phyloP scores from a whole-genome alignment of 2,113 vertebrate genomes.

The Gymnogyps californianus region DNA sequence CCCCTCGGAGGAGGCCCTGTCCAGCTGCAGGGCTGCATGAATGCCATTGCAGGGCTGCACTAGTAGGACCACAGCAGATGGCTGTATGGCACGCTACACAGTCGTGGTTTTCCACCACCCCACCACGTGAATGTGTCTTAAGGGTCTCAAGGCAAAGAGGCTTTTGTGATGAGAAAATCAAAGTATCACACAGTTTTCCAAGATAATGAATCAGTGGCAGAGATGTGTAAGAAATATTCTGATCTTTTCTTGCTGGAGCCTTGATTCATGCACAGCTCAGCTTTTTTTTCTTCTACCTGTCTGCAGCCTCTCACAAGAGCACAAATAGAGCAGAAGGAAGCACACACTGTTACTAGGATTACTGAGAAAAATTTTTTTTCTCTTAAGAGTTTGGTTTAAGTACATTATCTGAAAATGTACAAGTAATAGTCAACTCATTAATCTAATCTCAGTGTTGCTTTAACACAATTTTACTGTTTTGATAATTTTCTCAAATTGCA shows the following conservation, averaged over 20 bases:
- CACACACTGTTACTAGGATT: background rate
- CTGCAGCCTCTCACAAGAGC: background rate
- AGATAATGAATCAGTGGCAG: background rate
- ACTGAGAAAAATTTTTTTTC: background rate
- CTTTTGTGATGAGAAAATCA: background rate
- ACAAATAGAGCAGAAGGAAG: background rate
- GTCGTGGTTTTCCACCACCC: background rate
- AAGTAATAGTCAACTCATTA: background rate
- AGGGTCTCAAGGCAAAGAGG: background rate
- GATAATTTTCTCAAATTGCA: background rate
- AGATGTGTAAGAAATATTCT: background rate
- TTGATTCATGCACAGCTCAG: background rate
- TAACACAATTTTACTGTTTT: background rate
- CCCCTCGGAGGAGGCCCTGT: background rate
- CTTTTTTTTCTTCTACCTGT: background rate
- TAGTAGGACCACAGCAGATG: too few species aligned
- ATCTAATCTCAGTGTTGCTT: background rate
- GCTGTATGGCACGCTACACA: background rate
- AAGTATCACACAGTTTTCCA: background rate
- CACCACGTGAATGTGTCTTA: fast-evolving
- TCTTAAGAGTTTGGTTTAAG: background rate
- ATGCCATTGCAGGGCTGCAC: background rate
- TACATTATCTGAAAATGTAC: background rate
- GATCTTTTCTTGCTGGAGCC: background rate
- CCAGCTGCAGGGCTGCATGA: background rate